Base-by-base conservation (phyloP, 2,888 invertebrate species). In the Xanthostigma xanthostigma region DNA sequence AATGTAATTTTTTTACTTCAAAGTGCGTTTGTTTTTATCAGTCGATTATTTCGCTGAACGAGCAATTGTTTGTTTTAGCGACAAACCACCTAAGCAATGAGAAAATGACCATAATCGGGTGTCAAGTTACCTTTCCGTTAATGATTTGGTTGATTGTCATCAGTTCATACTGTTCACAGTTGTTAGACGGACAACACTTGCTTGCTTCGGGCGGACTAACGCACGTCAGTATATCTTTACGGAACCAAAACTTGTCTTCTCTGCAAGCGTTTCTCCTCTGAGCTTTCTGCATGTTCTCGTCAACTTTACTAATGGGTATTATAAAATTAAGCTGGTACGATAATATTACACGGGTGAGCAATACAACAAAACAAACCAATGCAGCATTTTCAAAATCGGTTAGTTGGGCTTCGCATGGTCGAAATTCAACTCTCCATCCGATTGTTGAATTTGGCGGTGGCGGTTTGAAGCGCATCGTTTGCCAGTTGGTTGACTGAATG, bases 371-470 rank as follows among this genome's bases (percentile, higher is more conserved):
- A 64, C 95, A 94, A 14, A 95, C 95, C 60, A 93, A 87, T 4
- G 98, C 98, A 1, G 98, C 97, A 72, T 99, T 99, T 72, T 99
- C 98, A 71, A 98, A 98, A 72, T 98, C 97, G 0, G 98, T 97
- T 57, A 98, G 78, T 69, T 99, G 98, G 14, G 93, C 89, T 70
- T 94, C 95, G 65, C 97, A 97, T 40, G 98, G 97, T 34, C 98
- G 81, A 73, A 99, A 99, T 73, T 99, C 98, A 1, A 99, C 98
- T 56, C 98, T 78, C 98, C 98, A 99, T 37, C 98, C 98, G 60
- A 99, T 98, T 45, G 89, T 76, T 9, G 93, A 91, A 65, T 93
- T 84, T 0, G 94, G 91, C 27, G 95, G 94, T 41, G 97, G 97
- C 35, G 96, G 96, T 71, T 98, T 98, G 71, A 98, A 98, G 39